Base-by-base conservation (phyloP, 2,888 invertebrate genomes). In the Marronus borbonicus region DNA sequence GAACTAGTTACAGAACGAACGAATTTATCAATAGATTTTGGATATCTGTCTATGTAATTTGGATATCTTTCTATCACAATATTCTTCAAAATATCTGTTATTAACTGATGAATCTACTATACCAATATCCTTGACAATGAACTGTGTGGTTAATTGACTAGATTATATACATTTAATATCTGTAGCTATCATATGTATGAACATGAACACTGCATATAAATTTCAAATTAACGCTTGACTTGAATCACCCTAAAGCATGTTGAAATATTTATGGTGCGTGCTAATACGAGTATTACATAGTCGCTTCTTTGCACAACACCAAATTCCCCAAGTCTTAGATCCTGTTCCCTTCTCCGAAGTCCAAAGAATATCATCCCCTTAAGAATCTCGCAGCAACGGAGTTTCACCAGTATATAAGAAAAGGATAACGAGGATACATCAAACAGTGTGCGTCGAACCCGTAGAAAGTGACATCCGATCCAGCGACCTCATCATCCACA, bases 391-490 rank as follows among this genome's bases (percentile, higher is more conserved):
- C 55, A 28, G 58, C 58, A 60, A 39, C 36, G 39, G 24, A 74
- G 60, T 74, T 74, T 74, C 72, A 60, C 72, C 60, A 62, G 39
- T 62, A 74, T 74, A 74, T 74, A 74, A 74, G 72, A 74, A 74
- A 74, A 74, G 60, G 60, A 74, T 74, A 60, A 60, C 44, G 60
- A 74, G 72, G 72, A 74, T 62, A 60, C 60, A 44, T 39, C 62
- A 39, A 74, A 62, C 72, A 74, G 72, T 74, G n/a, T 74, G 44
- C 20, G 60, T 60, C 55, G 60, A 74, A 49, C 72, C n/a, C 44
- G 62, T 74, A 74, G 72, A 74, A 74, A 74, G 72, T 60, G 72
- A 60, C 72, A 74, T 74, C 72, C 72, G 60, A 72, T 44, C 68
- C 68, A 20, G 14, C 20, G 14, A 68, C 50, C 20, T 58, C 55